These are phyloP conservation scores for Octodonta nipae DNA, from an alignment of 2,888 invertebrate species.

Conservation along the genomic window DNA sequence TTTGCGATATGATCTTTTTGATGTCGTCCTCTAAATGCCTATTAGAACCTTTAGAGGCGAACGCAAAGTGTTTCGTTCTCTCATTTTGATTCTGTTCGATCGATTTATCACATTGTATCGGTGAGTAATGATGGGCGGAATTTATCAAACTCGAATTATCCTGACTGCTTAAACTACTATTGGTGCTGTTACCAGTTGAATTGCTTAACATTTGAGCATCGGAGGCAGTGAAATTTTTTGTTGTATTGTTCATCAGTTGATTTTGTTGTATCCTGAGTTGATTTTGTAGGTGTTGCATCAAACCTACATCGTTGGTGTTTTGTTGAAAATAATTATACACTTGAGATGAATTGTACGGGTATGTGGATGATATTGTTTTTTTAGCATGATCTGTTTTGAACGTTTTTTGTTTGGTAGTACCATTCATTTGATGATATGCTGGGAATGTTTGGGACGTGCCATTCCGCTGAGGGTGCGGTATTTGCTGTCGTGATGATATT, in stretches of 20 bases:
- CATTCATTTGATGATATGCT: too few species aligned
- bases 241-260: constrained; percentile 41
- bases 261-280: constrained; percentile 74
- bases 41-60: constrained; percentile 37
- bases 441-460: too few species aligned
- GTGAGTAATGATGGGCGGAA: too few species aligned
- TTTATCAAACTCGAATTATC: too few species aligned
- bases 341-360: constrained; percentile 72
- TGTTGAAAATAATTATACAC: constrained; percentile 73
- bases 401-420: too few species aligned
- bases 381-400: constrained; percentile 41
- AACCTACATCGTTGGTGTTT: constrained; percentile 68
- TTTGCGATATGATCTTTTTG: constrained; percentile 58
- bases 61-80: constrained; percentile 30
- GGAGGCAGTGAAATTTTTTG: too few species aligned
- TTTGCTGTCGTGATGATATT: constrained; percentile 87
- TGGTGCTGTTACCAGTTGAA: too few species aligned
- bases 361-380: constrained; percentile 46
- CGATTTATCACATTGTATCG: too few species aligned
- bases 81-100: too few species aligned
- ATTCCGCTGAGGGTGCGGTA: too few species aligned
- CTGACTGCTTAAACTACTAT: too few species aligned
- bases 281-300: constrained; percentile 68
- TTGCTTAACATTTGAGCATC: too few species aligned
- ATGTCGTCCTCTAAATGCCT: constrained; percentile 55